phyloP scores from a whole-genome alignment of 2,113 vertebrate genomes.

The Patagioenas fasciata region DNA sequence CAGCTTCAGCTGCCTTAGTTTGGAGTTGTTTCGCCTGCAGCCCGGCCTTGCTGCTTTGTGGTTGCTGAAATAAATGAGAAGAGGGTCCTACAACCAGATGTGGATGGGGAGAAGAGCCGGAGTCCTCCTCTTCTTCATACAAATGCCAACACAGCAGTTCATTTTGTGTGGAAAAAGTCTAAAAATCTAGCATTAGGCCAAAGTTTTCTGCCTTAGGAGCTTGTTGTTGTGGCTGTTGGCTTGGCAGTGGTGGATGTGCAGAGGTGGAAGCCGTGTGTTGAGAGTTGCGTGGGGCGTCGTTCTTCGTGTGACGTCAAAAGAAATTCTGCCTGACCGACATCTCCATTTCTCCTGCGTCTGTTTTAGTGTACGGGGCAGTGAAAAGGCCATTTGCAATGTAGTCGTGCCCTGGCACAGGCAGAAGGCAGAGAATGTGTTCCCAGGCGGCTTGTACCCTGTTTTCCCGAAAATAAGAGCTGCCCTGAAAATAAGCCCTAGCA shows the following conservation, averaged over 20 bases:
- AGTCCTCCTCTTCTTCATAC: neutral
- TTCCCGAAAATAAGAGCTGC: too few relatives aligned
- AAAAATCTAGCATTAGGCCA: neutral
- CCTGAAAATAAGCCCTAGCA: too few relatives aligned
- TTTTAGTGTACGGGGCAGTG: neutral
- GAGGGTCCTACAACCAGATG: neutral
- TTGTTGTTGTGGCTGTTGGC: neutral
- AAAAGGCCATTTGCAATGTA: neutral
- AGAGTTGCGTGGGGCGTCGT: neutral
- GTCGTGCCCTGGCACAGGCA: neutral
- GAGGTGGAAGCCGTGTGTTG: neutral
- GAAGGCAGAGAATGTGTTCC: neutral
- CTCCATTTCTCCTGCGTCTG: neutral
- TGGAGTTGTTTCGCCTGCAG: neutral
- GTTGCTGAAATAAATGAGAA: neutral
- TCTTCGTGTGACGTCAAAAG: neutral
- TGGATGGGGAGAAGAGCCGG: rapidly evolving
- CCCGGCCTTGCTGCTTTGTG: neutral
- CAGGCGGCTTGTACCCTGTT: neutral
- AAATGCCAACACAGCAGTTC: neutral
- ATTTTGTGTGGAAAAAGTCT: neutral
- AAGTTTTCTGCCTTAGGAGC: neutral
- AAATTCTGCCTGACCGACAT: neutral
- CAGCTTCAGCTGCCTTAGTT: neutral
- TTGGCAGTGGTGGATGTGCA: neutral